Base-by-base conservation (phyloP, 2,888 invertebrate species). In the Dicycla oo region DNA sequence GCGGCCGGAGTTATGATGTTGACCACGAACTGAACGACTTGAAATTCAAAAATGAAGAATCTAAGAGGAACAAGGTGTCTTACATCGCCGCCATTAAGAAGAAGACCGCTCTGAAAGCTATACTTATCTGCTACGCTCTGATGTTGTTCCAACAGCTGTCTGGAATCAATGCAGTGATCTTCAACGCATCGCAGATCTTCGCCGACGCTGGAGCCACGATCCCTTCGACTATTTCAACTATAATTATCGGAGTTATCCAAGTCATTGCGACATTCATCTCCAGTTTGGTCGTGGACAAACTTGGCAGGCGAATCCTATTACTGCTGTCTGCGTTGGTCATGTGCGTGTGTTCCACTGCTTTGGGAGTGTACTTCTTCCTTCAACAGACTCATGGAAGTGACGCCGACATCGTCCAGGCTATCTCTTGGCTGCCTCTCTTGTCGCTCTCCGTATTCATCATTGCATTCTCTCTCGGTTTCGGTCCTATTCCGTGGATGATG, bases 71-170 rank as follows among this genome's bases (percentile, higher is more conserved):
- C 71, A 96, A 96, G 0, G 93, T 96, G 0, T 96, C 97, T 0
- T 96, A 97, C 74, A 71, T 87, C 10, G 88, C 94, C 2, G 96
- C 97, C 0, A 96, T 98, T 18, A 95, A 95, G 3, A 97, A 97
- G 65, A 97, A 94, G 80, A 97, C 97, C 0, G 97, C 97, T 0
- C 91, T 97, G 34, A 97, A 97, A 89, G 98, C 97, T 0, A 92
- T 98, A 5, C 73, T 97, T 20, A 98, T 98, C 73, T 97, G 97
- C 80, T 97, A 98, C 88, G 97, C 97, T 5, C 96, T 99, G 11
- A 99, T 99, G 98, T 94, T 98, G 86, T 98, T 99, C 94, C 99
- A 99, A 90, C 99, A 99, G 91, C 95, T 98, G 70, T 97, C 98
- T 75, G 98, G 98, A 53, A 97, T 98, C 65, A 98, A 98, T 87